Conservation (phyloP, 2,888 invertebrate species). For the Brachyptera putata region DNA sequence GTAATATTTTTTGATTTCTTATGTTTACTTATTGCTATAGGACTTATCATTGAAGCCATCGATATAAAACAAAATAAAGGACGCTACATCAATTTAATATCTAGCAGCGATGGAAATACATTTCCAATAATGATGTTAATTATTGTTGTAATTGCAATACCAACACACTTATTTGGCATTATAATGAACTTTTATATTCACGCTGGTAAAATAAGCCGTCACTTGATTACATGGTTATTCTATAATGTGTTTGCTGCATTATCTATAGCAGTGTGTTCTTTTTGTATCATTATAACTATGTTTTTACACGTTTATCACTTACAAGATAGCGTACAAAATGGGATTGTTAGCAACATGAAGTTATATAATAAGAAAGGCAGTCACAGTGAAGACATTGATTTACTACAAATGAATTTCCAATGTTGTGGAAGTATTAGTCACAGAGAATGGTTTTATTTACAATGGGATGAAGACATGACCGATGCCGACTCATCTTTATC, state of each 20-base stretch:
- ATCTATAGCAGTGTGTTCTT: background rate
- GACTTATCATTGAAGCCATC: background rate
- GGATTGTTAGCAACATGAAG: background rate
- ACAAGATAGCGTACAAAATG: background rate
- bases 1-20: background rate
- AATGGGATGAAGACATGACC: conserved; percentile 44
- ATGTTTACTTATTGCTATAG: background rate
- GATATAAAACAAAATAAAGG: background rate
- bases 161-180: background rate
- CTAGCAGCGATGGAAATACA: background rate
- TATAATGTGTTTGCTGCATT: background rate
- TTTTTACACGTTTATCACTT: background rate
- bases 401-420: conserved; percentile 57
- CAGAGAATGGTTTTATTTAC: conserved; percentile 59
- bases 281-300: background rate
- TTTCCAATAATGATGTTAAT: background rate
- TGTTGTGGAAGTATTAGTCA: conserved; percentile 59
- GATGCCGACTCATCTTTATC: background rate
- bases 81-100: background rate
- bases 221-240: background rate
- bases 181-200: background rate
- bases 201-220: background rate
- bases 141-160: background rate
- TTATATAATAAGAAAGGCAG: background rate
- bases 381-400: conserved; percentile 47